These are phyloP conservation scores for Chaunax sp. DNA, from an alignment of 2,797 vertebrate species.

Conservation along the genomic window DNA sequence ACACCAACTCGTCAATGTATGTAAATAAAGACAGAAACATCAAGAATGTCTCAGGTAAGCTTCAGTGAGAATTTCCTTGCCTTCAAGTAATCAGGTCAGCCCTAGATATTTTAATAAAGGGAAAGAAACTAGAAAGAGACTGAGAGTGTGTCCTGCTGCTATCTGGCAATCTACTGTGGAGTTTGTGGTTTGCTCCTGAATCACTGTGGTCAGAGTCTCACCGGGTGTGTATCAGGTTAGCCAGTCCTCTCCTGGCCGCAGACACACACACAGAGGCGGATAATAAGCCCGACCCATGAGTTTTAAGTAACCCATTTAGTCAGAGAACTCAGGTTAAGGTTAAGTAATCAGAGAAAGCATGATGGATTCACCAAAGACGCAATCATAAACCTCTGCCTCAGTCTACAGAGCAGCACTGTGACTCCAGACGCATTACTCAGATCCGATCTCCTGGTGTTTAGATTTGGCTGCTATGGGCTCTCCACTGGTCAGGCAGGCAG, in stretches of 20 bases:
- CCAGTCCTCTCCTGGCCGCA: constrained; percentile 35
- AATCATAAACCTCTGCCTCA: constrained; percentile 18
- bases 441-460: constrained; percentile 21
- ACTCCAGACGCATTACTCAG: constrained; percentile 6
- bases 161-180: constrained; percentile 49
- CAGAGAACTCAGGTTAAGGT: constrained; percentile 21
- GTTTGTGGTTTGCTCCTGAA: constrained; percentile 57
- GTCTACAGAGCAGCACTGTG: constrained; percentile 1
- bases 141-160: constrained; percentile 50
- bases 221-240: constrained; percentile 55
- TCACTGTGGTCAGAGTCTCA: constrained; percentile 58
- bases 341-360: constrained; percentile 22
- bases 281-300: constrained; percentile 10
- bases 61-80: no score
- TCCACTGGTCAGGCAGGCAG: constrained; percentile 3
- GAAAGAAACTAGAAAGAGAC: constrained; percentile 18
- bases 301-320: constrained; percentile 33
- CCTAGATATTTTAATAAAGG: no score
- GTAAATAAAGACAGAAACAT: background rate
- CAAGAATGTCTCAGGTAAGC: no score
- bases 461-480: constrained; percentile 1
- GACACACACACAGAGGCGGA: constrained; percentile 34
- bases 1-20: background rate
- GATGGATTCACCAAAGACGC: constrained; percentile 49
- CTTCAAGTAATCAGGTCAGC: background rate